Evolutionary conservation across 2,113 vertebrate genomes (phyloP).

Genomic region (Dinomys branickii): DNA sequence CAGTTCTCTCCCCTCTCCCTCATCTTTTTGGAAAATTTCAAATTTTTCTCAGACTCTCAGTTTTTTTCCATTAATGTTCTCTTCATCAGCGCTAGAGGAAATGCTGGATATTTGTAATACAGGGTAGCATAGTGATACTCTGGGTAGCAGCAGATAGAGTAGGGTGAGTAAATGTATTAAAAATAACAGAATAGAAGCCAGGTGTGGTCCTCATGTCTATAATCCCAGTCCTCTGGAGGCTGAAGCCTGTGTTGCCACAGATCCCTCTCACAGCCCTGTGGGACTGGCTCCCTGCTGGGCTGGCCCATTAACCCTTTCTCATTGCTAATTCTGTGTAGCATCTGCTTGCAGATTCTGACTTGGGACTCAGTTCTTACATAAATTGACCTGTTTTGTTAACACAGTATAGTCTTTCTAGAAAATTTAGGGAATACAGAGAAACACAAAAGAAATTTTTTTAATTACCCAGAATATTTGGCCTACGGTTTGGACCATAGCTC

Average conservation of each 20-base stretch:
- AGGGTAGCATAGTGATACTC: not conserved
- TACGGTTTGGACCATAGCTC: too few species aligned
- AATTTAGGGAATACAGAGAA: not conserved
- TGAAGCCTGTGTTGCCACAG: not conserved
- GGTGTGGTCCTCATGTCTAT: not conserved
- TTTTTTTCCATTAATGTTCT: not conserved
- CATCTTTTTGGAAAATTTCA: conserved; percentile 1
- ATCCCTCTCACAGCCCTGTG: not conserved
- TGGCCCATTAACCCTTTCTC: not conserved
- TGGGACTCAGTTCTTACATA: not conserved
- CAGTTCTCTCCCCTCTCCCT: not conserved
- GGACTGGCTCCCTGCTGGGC: not conserved
- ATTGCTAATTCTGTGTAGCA: not conserved
- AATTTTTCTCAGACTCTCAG: not conserved
- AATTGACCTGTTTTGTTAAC: not conserved
- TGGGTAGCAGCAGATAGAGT: not conserved
- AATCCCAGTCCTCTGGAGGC: not conserved
- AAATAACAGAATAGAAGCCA: not conserved
- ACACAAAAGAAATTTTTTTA: not conserved
- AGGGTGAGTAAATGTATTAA: not conserved
- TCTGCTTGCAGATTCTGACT: not conserved
- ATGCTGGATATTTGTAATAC: not conserved
- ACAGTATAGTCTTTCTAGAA: not conserved
- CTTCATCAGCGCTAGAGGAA: not conserved
- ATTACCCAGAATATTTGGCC: not conserved